Conservation (phyloP, 2,888 invertebrate species). For the Morinoia aosen region DNA sequence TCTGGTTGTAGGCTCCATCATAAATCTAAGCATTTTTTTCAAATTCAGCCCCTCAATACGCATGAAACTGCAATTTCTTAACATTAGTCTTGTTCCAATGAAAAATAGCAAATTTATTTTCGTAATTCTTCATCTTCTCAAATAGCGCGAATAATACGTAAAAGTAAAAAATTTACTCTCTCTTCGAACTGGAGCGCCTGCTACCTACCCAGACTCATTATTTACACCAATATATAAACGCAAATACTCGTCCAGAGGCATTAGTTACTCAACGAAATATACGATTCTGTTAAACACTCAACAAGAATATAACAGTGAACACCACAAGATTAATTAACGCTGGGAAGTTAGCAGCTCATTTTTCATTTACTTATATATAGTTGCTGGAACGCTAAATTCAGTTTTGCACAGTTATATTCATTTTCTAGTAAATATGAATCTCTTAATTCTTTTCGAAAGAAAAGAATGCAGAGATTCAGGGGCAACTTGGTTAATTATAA, state of each 20-base stretch:
- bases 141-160: too few species aligned
- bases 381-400: neutral
- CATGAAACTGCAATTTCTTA: too few species aligned
- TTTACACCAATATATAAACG: neutral
- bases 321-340: neutral
- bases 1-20: neutral
- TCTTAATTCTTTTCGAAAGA: conserved; percentile 31
- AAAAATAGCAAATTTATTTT: too few species aligned
- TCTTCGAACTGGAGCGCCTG: neutral
- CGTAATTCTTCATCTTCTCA: too few species aligned
- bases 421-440: neutral
- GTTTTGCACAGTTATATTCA: neutral
- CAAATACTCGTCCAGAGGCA: too few species aligned
- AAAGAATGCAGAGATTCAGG: conserved; percentile 35
- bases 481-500: neutral
- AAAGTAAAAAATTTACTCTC: neutral
- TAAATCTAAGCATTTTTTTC: neutral
- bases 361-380: neutral
- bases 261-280: neutral
- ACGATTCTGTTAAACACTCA: neutral
- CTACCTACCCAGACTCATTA: neutral
- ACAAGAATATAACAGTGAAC: neutral
- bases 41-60: neutral
- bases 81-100: too few species aligned
- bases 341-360: neutral